Evolutionary conservation across 2,888 invertebrate species (phyloP).

Genomic region (Polydrusus tereticollis): DNA sequence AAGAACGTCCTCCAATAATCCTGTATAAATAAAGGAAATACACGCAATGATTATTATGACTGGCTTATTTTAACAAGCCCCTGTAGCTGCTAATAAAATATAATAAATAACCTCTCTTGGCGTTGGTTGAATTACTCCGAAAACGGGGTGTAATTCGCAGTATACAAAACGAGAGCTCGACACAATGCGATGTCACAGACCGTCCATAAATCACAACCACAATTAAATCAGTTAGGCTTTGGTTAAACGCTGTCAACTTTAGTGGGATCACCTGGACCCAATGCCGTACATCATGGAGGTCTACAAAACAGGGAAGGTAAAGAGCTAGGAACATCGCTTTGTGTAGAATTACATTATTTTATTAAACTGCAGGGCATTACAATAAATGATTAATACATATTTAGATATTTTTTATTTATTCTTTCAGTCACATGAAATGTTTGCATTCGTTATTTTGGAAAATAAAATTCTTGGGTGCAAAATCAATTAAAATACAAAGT

Average conservation of each 20-base stretch:
- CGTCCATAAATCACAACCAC: constrained; percentile 63
- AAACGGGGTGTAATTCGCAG: constrained; percentile 57
- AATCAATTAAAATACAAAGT: too few relatives aligned
- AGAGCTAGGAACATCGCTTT: constrained; percentile 2
- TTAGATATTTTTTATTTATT: too few relatives aligned
- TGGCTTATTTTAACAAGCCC: not conserved
- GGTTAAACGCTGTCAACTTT: constrained; percentile 64
- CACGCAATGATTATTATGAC: too few relatives aligned
- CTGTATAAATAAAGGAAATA: too few relatives aligned
- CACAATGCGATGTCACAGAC: constrained; percentile 61
- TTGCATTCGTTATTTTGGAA: too few relatives aligned
- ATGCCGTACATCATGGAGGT: constrained; percentile 53
- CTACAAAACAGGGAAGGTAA: constrained; percentile 26
- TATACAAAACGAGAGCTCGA: constrained; percentile 51
- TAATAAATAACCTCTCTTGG: constrained; percentile 50
- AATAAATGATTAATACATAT: too few relatives aligned
- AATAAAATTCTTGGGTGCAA: too few relatives aligned
- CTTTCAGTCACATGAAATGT: too few relatives aligned
- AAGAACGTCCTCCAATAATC: too few relatives aligned
- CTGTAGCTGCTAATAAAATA: constrained; percentile 43
- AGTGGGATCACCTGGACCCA: constrained; percentile 62
- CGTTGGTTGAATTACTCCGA: constrained; percentile 51
- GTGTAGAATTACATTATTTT: not conserved
- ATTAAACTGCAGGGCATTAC: not conserved
- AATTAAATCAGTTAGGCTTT: constrained; percentile 65